Evolutionary conservation across 2,888 invertebrate genomes (phyloP).

Genomic region (Agriopis marginaria): DNA sequence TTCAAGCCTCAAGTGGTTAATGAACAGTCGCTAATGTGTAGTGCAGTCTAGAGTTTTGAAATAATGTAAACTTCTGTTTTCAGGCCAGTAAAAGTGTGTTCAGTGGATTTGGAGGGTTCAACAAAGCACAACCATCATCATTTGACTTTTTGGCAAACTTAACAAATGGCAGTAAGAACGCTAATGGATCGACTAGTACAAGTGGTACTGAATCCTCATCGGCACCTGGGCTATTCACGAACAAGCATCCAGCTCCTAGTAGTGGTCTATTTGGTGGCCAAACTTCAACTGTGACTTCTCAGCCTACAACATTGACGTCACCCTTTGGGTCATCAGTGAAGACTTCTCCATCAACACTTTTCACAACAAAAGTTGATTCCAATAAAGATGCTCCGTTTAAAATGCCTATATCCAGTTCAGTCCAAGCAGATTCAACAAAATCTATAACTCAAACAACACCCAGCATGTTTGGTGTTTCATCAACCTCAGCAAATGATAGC

Average conservation of each 20-base stretch:
- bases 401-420: conserved; percentile 56
- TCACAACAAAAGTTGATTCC: conserved; percentile 67
- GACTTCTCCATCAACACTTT: conserved; percentile 55
- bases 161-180: conserved; percentile 78
- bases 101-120: conserved; percentile 89
- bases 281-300: conserved; percentile 45
- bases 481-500: conserved; percentile 54
- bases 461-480: conserved; percentile 62
- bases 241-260: conserved; percentile 57
- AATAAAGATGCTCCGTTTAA: conserved; percentile 69
- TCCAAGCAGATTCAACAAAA: conserved; percentile 45
- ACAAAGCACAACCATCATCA: conserved; percentile 81
- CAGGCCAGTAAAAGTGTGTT: conserved; percentile 87
- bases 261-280: conserved; percentile 61
- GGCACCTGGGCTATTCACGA: conserved; percentile 63
- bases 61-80: conserved; percentile 45
- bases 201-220: conserved; percentile 59
- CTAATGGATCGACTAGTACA: conserved; percentile 56
- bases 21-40: too few species aligned
- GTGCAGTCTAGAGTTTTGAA: neutral
- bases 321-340: conserved; percentile 58
- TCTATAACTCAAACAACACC: conserved; percentile 60
- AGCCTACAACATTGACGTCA: conserved; percentile 40
- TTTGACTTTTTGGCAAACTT: conserved; percentile 88
- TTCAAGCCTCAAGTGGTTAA: too few species aligned